These are phyloP conservation scores for Trissolcus brochymenae DNA, from an alignment of 2,888 invertebrate genomes.

Conservation along the genomic window DNA sequence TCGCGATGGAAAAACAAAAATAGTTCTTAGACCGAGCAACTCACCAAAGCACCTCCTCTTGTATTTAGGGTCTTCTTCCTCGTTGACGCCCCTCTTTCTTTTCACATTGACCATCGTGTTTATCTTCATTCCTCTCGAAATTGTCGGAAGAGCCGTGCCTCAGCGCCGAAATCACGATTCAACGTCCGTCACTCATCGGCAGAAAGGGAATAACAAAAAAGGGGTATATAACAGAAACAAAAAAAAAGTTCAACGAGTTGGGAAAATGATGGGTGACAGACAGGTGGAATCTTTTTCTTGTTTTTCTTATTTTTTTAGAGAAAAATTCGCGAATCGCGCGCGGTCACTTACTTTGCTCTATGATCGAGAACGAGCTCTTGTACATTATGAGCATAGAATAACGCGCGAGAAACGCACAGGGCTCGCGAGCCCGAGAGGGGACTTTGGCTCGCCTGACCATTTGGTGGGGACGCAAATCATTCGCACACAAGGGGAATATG, in stretches of 20 bases:
- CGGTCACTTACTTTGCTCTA: constrained; percentile 62
- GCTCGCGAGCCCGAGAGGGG: constrained; percentile 59
- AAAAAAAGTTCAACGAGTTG: not conserved
- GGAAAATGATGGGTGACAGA: not conserved
- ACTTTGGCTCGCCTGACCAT: constrained; percentile 60
- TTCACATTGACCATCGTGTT: constrained; percentile 52
- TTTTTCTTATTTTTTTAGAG: too few relatives aligned
- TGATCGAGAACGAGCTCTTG: constrained; percentile 68
- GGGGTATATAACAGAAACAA: not conserved
- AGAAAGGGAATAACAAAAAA: not conserved
- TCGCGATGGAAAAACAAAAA: not conserved
- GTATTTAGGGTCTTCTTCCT: constrained; percentile 58
- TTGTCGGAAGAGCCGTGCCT: constrained; percentile 2
- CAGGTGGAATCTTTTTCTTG: not conserved
- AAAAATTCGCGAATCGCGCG: constrained; percentile 20
- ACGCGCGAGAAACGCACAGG: constrained; percentile 57
- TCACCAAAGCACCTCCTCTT: constrained; percentile 64
- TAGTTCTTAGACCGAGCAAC: constrained; percentile 25
- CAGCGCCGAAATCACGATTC: constrained; percentile 5
- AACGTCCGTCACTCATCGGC: constrained; percentile 15
- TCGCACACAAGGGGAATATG: constrained; percentile 46
- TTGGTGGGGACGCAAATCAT: constrained; percentile 59
- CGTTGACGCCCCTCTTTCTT: constrained; percentile 61
- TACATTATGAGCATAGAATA: constrained; percentile 69
- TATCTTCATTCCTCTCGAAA: constrained; percentile 18